Base-by-base conservation (phyloP, 2,113 vertebrate genomes). In the Mormoops blainvillei region DNA sequence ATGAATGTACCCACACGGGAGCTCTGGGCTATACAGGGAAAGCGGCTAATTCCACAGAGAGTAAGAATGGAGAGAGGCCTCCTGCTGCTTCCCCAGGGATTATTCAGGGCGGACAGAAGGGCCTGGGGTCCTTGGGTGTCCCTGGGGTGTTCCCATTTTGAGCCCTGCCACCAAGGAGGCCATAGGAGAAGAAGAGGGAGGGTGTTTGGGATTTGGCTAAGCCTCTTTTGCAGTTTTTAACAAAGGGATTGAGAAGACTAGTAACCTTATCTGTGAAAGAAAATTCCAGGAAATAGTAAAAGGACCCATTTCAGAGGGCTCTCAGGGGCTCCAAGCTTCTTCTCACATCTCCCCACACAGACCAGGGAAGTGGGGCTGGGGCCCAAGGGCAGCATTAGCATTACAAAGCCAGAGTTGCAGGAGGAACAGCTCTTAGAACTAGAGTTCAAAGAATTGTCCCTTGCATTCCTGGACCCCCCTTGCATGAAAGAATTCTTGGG, bases 241-340 rank as follows among this genome's bases (percentile, higher is more conserved):
- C 89, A 84, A 91, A 92, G 56, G 63, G 14, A 73, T 20, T 76
- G 67, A 95, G 74, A 83, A 84, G 36, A 83, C 24, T 52, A 41
- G 82, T 95, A 92, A 96, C 71, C 20, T 95, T 31, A 96, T 86
- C 93, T 41, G 5, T n/a, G 86, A 82, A 91, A 96, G 92, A 83
- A 96, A 88, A 90, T 85, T 84, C 56, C 67, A 76, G 28, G 41
- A 85, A 67, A 19, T 6, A 92, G 92, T 78, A 76, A 96, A 95
- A 82, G 4, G 22, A 87, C 50, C 87, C 61, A 20, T 81, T 88
- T 33, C 36, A 38, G 80, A 74, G 80, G 67, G 24, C 31, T 67
- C 2, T 0, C 19, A 95, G 65, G 85, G 31, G 28, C 89, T 48
- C 33, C 0, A 2, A 50, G 56, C 71, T 87, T 28, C 95, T 94